Evolutionary conservation across 2,797 vertebrate genomes (phyloP), one percentile per base, ranked within the genome.

Genomic region (Ataeniobius toweri): DNA sequence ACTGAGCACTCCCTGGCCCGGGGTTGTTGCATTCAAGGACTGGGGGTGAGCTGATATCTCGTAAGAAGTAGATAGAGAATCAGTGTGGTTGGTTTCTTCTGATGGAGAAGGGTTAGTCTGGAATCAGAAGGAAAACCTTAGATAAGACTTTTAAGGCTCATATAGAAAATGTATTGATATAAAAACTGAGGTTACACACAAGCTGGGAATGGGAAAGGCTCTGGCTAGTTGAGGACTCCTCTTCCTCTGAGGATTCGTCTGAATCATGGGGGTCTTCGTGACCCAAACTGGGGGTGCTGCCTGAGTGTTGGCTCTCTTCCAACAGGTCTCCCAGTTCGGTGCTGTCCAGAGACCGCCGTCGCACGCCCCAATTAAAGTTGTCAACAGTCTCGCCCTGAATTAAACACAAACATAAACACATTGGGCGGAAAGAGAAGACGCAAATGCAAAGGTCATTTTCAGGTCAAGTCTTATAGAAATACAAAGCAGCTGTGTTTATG

Each of bases 361-460:
- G 97, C 28, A 99, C 98, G 3, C 98, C 98, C 98, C 98, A 99
- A 88, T 99, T 99, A 93, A 99, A 99, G 93, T 98, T 99, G 94
- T 99, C 98, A 90, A 99, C 95, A 16, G 96, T 98, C 89, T 99
- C 98, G 5, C 98, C 98, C 98, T 99, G 91, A 70, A 96, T 94
- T 65, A 80, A 88, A 88, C 59, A 88, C 81, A 90, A 61, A 88
- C 67, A 87, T 80, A 76, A 48, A 71, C 28, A 78, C 73, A 78
- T 78, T 81, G 79, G 82, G 82, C 85, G 78, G 85, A 80, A 74
- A 79, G 6, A 0, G 63, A 41, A 10, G 20, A 41, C 36, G 5
- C 63, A 67, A 83, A 6, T 70, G 39, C 12, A 68, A 44, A 68
- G 24, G 10, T 24, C 2, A 12, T 41, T 41, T 41, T 63, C 24